A percentile compares a stretch with the other conserved stretches of the same genome.
phyloP scores from a whole-genome alignment of 2,113 vertebrate genomes.

The Pseudopodoces humilis region DNA sequence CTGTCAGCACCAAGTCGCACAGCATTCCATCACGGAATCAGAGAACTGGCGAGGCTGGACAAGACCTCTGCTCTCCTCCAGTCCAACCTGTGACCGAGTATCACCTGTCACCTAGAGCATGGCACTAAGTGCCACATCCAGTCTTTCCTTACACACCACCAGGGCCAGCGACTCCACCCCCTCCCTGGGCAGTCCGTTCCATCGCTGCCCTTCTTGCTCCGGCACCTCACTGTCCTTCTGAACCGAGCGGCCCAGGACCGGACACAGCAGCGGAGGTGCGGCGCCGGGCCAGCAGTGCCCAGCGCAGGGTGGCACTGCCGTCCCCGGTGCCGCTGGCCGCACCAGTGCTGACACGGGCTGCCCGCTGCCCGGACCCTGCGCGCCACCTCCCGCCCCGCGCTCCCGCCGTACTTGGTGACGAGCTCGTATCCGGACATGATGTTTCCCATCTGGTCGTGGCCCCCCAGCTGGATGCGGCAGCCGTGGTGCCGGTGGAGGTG shows the following conservation, averaged over 20 bases:
- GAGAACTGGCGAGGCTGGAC: rapidly evolving
- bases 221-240: not conserved
- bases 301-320: not conserved
- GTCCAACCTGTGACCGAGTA: not conserved
- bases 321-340: not conserved
- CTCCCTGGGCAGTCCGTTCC: not conserved
- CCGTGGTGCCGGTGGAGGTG: conserved; percentile 82
- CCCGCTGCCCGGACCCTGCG: not conserved
- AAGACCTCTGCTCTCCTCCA: not conserved
- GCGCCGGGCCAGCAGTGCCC: not conserved
- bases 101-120: rapidly evolving
- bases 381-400: not conserved
- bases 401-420: conserved; percentile 82
- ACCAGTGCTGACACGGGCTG: rapidly evolving
- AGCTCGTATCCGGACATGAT: conserved; percentile 92
- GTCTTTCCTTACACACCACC: too few species aligned
- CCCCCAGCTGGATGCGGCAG: conserved; percentile 89
- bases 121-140: not conserved
- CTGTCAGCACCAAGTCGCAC: not conserved
- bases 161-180: not conserved
- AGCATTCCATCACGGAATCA: not conserved
- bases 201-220: not conserved
- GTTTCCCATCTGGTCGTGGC: conserved; percentile 94
- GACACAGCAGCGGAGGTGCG: not conserved
- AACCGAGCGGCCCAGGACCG: rapidly evolving